These are phyloP conservation scores for Andrena cerasifolii DNA, from an alignment of 1,140 invertebrate species.

Conservation along the genomic window DNA sequence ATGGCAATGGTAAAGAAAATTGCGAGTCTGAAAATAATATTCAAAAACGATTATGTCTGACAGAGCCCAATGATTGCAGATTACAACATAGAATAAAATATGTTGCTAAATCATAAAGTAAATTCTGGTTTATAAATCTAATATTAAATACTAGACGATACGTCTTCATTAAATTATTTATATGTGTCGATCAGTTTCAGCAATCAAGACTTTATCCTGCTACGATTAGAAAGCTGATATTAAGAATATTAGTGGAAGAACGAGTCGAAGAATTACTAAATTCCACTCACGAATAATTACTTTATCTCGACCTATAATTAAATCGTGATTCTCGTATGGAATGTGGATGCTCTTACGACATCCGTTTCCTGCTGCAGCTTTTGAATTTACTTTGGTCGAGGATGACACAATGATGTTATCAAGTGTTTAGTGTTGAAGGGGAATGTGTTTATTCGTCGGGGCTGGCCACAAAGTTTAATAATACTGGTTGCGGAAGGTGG, in stretches of 20 bases:
- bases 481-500: constrained; percentile 45
- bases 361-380: not conserved
- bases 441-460: constrained; percentile 3
- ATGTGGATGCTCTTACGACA: not conserved
- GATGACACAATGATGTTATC: not conserved
- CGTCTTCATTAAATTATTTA: too few relatives aligned
- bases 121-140: too few relatives aligned
- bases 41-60: too few relatives aligned
- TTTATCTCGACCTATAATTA: not conserved
- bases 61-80: too few relatives aligned
- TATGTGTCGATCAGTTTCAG: too few relatives aligned
- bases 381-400: not conserved
- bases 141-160: too few relatives aligned
- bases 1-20: too few relatives aligned
- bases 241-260: not conserved
- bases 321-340: not conserved
- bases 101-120: too few relatives aligned
- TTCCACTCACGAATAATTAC: not conserved
- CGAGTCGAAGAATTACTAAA: not conserved
- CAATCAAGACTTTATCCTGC: too few relatives aligned
- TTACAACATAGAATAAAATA: too few relatives aligned
- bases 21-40: too few relatives aligned
- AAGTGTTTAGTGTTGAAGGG: not conserved
- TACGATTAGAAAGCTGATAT: not conserved
- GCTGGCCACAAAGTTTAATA: constrained; percentile 60